A percentile compares a stretch with the other conserved stretches of the same genome.
Evolutionary conservation across 2,113 vertebrate species (phyloP).

Genomic region (Halichoerus grypus): DNA sequence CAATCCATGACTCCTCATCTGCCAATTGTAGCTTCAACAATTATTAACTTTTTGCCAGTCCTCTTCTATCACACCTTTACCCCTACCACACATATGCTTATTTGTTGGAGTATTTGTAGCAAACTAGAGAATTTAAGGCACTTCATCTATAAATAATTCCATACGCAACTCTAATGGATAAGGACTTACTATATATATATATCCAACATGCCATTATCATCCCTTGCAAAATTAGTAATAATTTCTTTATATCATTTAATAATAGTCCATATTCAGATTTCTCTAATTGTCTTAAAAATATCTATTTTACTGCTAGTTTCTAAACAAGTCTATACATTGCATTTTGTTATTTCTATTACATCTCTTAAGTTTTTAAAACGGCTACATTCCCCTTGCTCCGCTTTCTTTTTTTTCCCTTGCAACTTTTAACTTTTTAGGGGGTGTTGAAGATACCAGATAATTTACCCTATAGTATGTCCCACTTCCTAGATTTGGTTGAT

Average conservation of each 20-base stretch:
- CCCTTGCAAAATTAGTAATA: constrained; percentile 6
- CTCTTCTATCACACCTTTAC: not conserved
- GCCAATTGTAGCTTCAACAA: not conserved
- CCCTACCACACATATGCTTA: not conserved
- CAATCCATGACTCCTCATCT: not conserved
- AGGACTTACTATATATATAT: not conserved
- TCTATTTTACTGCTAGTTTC: constrained; percentile 9
- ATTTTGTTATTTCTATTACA: not conserved
- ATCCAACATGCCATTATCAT: not conserved
- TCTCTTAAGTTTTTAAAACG: not conserved
- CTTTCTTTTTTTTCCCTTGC: not conserved
- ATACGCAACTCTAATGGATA: not conserved
- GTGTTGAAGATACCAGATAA: not conserved
- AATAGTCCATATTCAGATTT: constrained; percentile 4
- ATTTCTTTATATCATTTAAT: not conserved
- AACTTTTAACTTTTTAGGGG: not conserved
- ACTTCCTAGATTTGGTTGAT: not conserved
- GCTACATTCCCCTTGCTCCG: not conserved
- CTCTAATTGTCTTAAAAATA: not conserved
- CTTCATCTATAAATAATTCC: not conserved
- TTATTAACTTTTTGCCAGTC: not conserved
- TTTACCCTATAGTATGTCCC: not conserved
- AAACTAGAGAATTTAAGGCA: not conserved
- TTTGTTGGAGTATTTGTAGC: not conserved
- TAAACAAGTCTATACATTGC: not conserved